Evolutionary conservation across 2,888 invertebrate species (phyloP).

Genomic region (Pyrochroa serraticornis): DNA sequence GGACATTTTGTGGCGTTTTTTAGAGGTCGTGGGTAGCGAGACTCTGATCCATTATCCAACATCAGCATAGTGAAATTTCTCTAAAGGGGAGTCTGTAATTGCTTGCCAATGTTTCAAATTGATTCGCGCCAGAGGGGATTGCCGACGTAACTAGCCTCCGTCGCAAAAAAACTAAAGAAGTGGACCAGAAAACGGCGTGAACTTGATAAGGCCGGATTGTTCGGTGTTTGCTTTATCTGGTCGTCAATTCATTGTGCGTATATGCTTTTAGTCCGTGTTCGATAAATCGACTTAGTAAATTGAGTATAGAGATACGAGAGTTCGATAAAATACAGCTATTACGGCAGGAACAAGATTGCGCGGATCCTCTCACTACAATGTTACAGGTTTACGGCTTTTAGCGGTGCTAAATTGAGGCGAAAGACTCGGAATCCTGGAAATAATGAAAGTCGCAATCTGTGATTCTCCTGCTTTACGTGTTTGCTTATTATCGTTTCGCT

Average conservation of each 20-base stretch:
- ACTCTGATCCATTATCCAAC: too few species aligned
- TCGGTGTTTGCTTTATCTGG: conserved; percentile 25
- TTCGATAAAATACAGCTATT: conserved; percentile 44
- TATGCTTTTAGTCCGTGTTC: conserved; percentile 27
- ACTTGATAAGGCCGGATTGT: conserved; percentile 23
- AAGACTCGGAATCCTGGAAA: conserved; percentile 37
- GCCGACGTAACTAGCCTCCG: too few species aligned
- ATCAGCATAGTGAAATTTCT: too few species aligned
- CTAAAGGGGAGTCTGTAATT: too few species aligned
- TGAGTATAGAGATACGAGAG: conserved; percentile 37
- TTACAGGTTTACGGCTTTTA: conserved; percentile 42
- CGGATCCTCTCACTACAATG: conserved; percentile 36
- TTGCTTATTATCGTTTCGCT: conserved; percentile 22
- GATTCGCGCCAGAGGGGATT: too few species aligned
- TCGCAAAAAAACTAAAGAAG: too few species aligned
- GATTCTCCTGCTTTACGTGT: conserved; percentile 29
- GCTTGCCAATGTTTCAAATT: too few species aligned
- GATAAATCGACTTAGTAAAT: conserved; percentile 30
- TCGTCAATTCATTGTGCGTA: conserved; percentile 27
- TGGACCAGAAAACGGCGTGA: conserved; percentile 10
- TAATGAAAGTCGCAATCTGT: conserved; percentile 33
- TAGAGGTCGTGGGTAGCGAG: too few species aligned
- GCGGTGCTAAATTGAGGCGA: conserved; percentile 40
- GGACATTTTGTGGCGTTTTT: too few species aligned
- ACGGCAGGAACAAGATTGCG: conserved; percentile 41